Evolutionary conservation across 2,113 vertebrate species (phyloP).

Genomic region (Crotophaga sulcirostris): DNA sequence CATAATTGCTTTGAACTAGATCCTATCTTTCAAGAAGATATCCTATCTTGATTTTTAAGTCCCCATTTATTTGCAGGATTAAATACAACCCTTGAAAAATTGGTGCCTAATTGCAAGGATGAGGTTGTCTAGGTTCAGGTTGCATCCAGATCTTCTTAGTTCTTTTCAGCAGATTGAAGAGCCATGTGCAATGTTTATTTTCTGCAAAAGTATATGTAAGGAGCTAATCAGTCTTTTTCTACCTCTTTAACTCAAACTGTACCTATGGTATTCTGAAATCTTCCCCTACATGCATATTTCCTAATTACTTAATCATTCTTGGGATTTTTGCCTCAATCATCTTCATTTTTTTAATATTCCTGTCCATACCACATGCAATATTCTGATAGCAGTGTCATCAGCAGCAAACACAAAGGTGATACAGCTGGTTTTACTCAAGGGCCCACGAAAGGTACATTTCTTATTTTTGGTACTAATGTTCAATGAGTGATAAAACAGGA

Average conservation of each 20-base stretch:
- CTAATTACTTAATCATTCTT: conserved; percentile 28
- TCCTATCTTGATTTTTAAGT: neutral
- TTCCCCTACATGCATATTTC: neutral
- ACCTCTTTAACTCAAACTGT: neutral
- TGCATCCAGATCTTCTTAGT: neutral
- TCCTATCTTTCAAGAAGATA: neutral
- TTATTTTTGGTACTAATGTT: neutral
- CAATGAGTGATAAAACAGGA: neutral
- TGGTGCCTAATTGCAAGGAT: neutral
- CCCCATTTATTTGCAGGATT: neutral
- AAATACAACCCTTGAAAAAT: neutral
- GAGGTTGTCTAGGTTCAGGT: neutral
- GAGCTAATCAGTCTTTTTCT: neutral
- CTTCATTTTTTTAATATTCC: neutral
- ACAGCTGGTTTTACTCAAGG: neutral
- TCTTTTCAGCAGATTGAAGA: neutral
- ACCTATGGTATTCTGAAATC: conserved; percentile 9
- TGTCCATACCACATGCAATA: neutral
- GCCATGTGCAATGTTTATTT: neutral
- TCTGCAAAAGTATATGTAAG: neutral
- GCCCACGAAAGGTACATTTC: neutral
- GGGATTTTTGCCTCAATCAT: neutral
- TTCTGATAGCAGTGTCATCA: neutral
- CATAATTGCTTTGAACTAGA: neutral
- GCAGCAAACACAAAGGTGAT: neutral